Evolutionary conservation across 2,888 invertebrate genomes (phyloP), one percentile per base, ranked within the genome.

Genomic region (Xylophagus ater): DNA sequence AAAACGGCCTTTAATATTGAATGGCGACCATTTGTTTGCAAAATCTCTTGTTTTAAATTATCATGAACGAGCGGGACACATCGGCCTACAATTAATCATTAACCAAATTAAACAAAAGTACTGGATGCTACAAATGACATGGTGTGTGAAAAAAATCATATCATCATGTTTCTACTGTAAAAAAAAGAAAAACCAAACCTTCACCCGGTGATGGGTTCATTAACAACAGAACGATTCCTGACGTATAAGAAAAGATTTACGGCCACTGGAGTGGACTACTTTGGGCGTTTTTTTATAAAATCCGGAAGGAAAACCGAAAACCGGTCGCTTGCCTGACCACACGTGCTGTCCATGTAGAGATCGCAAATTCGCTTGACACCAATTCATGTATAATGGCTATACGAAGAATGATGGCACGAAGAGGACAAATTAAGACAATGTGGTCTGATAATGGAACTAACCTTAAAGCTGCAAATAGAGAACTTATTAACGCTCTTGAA

Each of bases 171-270:
- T 30, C 4, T 37, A 32, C 20, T 45, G 45, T 18, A n/a, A 33
- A 28, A 25, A 37, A 37, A 19, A 31, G 19, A 23, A 36, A 37
- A 24, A 18, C 32, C 14, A 43, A 37, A 28, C 43, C 42, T 1
- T 28, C 30, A 5, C 40, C 53, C 49, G 30, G 14, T 47, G 6
- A 54, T 53, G 52, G 53, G 49, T 12, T 18, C 48, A 9, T 41
- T 53, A 13, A 53, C 53, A 9, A 23, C 14, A 10, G 37, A 45
- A 13, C 18, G 53, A 30, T 48, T 49, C 2, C 35, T 20, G 6
- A 45, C 48, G 10, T 13, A 40, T 14, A 12, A 24, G 12, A 40
- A 39, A 23, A 46, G 53, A 17, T 53, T 55, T 37, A 39, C 34
- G 1, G 37, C 42, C 4, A 38, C 44, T 19, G 53, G 51, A 4